Conservation (phyloP, 2,113 vertebrate species). For the Rhynchomys soricoides region DNA sequence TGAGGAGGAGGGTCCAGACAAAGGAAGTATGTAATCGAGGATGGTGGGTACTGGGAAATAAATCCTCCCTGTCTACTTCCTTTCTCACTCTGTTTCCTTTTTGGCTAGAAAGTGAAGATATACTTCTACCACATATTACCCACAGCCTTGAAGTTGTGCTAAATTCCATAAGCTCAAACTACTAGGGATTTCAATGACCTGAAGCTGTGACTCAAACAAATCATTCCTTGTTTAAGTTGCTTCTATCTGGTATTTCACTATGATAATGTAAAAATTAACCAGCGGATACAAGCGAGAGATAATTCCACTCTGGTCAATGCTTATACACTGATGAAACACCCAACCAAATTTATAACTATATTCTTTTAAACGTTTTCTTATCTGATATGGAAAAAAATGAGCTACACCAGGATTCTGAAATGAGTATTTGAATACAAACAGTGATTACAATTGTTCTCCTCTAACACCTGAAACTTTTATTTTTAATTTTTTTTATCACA, state of each 20-base stretch:
- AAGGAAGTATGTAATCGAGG: background rate
- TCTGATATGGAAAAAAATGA: constrained; percentile 56
- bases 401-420: background rate
- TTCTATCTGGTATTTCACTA: background rate
- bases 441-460: constrained; percentile 38
- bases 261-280: background rate
- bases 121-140: background rate
- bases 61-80: background rate
- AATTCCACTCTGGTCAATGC: constrained; percentile 62
- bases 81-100: background rate
- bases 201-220: background rate
- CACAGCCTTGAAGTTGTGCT: background rate
- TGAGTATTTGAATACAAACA: constrained; percentile 60
- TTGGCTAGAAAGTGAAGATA: background rate
- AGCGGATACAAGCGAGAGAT: background rate
- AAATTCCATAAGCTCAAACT: background rate
- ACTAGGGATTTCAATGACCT: background rate
- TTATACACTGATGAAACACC: constrained; percentile 59
- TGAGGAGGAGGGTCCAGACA: too few relatives aligned
- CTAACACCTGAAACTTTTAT: background rate
- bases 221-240: background rate
- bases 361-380: background rate
- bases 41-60: background rate
- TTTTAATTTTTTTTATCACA: constrained; percentile 37
- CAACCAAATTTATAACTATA: constrained; percentile 64